Base-by-base conservation (phyloP, 2,888 invertebrate genomes). In the Chrysolina americana region DNA sequence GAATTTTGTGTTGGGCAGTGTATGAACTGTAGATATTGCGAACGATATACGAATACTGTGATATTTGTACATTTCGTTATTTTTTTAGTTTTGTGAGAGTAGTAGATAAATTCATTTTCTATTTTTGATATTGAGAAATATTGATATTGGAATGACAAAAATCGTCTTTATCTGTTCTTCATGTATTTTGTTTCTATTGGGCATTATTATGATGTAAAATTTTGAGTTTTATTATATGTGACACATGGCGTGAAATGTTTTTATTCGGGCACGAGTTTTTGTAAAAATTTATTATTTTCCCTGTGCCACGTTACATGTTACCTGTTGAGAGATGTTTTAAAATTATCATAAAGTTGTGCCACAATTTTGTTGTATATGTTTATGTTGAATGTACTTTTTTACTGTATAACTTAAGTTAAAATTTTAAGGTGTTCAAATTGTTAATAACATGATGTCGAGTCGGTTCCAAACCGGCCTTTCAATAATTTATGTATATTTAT, bases 51-150 rank as follows among this genome's bases (percentile, higher is more conserved):
- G 83, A 82, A 84, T 85, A 85, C 87, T 87, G 87, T 87, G 87
- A 87, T 87, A 87, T 86, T 86, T 86, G 83, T 83, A 85, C 82
- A 83, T 84, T 83, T 82, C 81, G 83, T 85, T 84, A 78, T 81
- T 83, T 82, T 36, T 83, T 78, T 81, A 80, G 81, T 82, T 82
- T 80, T 81, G 79, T 78, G 80, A 81, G 80, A 80, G 77, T 81
- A 80, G 79, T 79, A 79, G 73, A 78, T 83, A 80, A 80, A 79
- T 77, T 78, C 77, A 79, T 73, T 74, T 79, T 83, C 80, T 84
- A 84, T 83, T 84, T 84, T 84, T 84, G 84, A 84, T 84, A 84
- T 80, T 77, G 78, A 78, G 70, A 79, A 76, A 74, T 74, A 77
- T 73, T 70, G 75, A 75, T 70, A 77, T 74, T 71, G 64, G 70